Evolutionary conservation across 2,113 vertebrate species (phyloP).

Genomic region (Triplophysa rosa): DNA sequence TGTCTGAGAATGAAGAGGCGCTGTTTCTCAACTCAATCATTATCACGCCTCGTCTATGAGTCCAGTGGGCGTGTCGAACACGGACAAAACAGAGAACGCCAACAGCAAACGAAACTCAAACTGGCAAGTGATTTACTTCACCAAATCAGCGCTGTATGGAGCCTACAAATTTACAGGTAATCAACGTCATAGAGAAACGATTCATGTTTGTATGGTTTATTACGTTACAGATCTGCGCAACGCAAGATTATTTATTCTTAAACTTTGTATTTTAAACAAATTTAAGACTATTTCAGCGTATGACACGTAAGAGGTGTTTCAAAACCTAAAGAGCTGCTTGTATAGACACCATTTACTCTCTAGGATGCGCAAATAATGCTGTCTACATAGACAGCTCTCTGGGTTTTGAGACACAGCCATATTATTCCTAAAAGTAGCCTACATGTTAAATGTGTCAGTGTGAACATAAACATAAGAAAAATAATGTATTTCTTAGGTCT

Average conservation of each 20-base stretch:
- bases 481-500: too few species aligned
- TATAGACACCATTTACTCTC: not conserved
- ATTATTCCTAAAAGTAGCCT: not conserved
- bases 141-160: constrained; percentile 61
- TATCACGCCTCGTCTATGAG: constrained; percentile 7
- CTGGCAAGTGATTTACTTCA: not conserved
- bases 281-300: not conserved
- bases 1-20: not conserved
- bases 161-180: constrained; percentile 74
- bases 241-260: not conserved
- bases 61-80: not conserved
- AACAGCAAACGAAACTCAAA: constrained; percentile 50
- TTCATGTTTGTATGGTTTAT: not conserved
- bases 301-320: not conserved
- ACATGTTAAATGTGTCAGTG: not conserved
- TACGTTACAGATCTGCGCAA: not conserved
- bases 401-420: not conserved
- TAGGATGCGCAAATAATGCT: not conserved
- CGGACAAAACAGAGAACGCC: constrained; percentile 11
- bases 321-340: not conserved
- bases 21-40: not conserved
- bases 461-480: too few species aligned
- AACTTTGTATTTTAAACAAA: not conserved
- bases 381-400: not conserved
- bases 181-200: not conserved